Percentiles rank a stretch among this genome's conserved stretches.
Evolutionary conservation across 2,888 invertebrate species (phyloP).

Genomic region (Mycogona germanica): DNA sequence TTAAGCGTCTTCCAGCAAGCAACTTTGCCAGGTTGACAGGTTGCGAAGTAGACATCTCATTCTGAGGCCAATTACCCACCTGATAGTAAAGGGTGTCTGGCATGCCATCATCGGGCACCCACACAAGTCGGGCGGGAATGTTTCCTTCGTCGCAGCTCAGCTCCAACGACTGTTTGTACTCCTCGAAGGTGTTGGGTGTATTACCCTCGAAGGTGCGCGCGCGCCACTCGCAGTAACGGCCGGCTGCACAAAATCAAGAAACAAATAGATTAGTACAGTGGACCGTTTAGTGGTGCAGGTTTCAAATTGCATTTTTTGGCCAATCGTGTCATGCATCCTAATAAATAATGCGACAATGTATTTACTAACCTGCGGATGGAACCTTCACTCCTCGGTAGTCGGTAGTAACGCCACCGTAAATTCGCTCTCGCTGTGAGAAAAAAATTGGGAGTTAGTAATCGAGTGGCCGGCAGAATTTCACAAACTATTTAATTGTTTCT

Average conservation of each 20-base stretch:
- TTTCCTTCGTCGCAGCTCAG: constrained; percentile 54
- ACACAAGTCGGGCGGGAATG: constrained; percentile 62
- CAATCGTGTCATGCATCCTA: too few species aligned
- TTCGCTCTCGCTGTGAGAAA: constrained; percentile 43
- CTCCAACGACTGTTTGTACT: constrained; percentile 59
- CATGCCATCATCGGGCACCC: constrained; percentile 74
- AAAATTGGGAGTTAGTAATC: not conserved
- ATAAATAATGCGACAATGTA: not conserved
- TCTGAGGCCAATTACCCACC: constrained; percentile 40
- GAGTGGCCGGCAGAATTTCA: not conserved
- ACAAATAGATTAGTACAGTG: too few species aligned
- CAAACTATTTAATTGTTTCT: not conserved
- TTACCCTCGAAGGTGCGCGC: constrained; percentile 61
- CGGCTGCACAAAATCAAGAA: constrained; percentile 47
- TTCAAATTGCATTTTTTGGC: too few species aligned
- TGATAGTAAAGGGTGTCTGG: constrained; percentile 80
- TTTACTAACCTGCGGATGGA: constrained; percentile 54
- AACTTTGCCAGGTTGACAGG: too few species aligned
- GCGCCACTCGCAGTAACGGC: constrained; percentile 77
- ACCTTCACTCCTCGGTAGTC: constrained; percentile 62
- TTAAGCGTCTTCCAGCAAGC: too few species aligned
- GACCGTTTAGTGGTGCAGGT: too few species aligned
- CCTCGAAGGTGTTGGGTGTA: constrained; percentile 53
- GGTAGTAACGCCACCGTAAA: constrained; percentile 68
- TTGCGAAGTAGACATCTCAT: not conserved